Evolutionary conservation across 2,797 vertebrate genomes (phyloP), one percentile per base, ranked within the genome.

Genomic region (Anolis apletophallus): DNA sequence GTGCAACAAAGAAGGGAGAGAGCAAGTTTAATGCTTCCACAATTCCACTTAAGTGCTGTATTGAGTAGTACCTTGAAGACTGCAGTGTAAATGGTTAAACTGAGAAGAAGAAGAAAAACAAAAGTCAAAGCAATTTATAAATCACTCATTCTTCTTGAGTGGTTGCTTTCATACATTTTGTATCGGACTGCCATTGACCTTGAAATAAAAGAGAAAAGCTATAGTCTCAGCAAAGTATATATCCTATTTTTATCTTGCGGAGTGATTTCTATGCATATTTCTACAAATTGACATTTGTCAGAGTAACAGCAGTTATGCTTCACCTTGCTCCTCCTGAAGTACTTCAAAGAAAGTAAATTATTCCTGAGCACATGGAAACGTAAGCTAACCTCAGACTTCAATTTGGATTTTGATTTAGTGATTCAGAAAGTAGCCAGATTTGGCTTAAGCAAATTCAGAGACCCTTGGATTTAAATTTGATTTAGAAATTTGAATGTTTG

Each of bases 291-390:
- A 52, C 57, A 40, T 59, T 79, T 71, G 59, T 72, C 11, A 72
- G 12, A 11, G 29, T 46, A 80, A 61, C 29, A 57, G 71, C 10
- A 29, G 64, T n/a, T 23, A 83, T 91, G 80, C 76, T 88, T 80
- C 84, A 81, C 57, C 16, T 75, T 88, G 74, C 76, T 90, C 61
- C 82, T 87, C 89, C 61, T 86, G 55, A 59, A 83, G 92, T 81
- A 80, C 13, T 87, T 92, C 88, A 80, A 88, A 81, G 69, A 32
- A 26, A 84, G 68, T 54, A 54, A 74, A 79, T 81, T 87, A 91
- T 90, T 90, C 74, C 61, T 88, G 83, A 92, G 81, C 34, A 85
- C 75, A 32, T 9, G 86, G 75, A 92, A 89, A 86, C 1, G 7
- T 71, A 6, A 8, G 7, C 32, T 71, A 34, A 19, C 32, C 32